Conservation (phyloP, 2,113 vertebrate species). For the Canis aureus region DNA sequence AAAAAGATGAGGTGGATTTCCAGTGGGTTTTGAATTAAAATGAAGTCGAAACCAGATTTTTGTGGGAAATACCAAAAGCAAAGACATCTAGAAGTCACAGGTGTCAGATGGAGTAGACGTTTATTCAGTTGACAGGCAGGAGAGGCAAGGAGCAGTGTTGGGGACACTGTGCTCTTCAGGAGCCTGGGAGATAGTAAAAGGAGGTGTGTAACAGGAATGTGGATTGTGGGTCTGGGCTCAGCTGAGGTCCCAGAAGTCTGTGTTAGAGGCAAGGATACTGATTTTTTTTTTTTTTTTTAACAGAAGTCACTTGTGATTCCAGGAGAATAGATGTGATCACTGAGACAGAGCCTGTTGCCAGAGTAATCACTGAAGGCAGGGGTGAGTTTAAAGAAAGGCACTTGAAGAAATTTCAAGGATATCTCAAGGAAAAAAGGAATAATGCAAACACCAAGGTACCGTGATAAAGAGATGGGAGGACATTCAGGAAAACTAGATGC, state of each 20-base stretch:
- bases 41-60: neutral
- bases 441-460: neutral
- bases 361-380: neutral
- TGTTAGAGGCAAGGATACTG: neutral
- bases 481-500: neutral
- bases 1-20: neutral
- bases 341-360: neutral
- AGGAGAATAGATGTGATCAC: too few relatives aligned
- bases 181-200: neutral
- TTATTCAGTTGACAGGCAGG: neutral
- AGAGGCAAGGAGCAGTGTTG: neutral
- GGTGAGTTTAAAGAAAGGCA: neutral
- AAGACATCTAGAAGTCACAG: neutral
- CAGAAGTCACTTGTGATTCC: neutral
- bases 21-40: neutral
- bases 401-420: neutral
- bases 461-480: neutral
- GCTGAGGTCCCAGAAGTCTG: neutral
- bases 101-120: neutral
- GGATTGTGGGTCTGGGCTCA: rapidly evolving
- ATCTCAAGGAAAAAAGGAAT: neutral
- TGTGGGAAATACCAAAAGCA: rapidly evolving
- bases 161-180: neutral
- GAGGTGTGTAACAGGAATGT: rapidly evolving
- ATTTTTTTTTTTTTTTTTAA: neutral